These are phyloP conservation scores for Diceros bicornis DNA, from an alignment of 2,797 vertebrate species.

Conservation along the genomic window DNA sequence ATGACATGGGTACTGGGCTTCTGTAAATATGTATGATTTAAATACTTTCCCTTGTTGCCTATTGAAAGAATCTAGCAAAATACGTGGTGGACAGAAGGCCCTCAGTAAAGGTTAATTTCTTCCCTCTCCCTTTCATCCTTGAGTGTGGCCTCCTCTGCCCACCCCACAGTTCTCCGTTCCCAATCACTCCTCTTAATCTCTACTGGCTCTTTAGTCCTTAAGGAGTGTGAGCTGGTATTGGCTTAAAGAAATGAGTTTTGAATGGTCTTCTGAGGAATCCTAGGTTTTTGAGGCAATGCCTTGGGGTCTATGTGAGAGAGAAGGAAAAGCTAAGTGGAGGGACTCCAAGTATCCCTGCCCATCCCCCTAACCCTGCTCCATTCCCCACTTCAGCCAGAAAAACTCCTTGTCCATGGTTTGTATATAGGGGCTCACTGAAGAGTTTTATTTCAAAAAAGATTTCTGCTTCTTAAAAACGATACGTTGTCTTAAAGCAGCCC, in stretches of 20 bases:
- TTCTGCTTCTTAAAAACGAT: not conserved
- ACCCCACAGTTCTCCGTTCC: not conserved
- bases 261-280: not conserved
- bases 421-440: not conserved
- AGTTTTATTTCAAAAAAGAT: not conserved
- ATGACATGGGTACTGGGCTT: not conserved
- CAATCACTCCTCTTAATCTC: not conserved
- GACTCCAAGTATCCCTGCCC: not conserved
- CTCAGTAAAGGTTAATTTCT: not conserved
- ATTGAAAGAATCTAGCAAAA: constrained; percentile 8
- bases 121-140: not conserved
- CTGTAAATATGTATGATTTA: not conserved
- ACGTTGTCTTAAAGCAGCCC: not conserved
- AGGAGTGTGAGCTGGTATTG: not conserved
- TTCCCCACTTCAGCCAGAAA: not conserved
- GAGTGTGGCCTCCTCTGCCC: not conserved
- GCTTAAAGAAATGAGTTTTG: not conserved
- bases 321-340: not conserved
- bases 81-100: not conserved
- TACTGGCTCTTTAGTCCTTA: not conserved
- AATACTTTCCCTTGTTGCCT: not conserved
- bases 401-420: not conserved
- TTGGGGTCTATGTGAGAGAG: not conserved
- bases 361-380: not conserved
- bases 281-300: constrained; percentile 18